These are phyloP conservation scores for Conistra vaccinii DNA, from an alignment of 2,888 invertebrate species.

Conservation along the genomic window DNA sequence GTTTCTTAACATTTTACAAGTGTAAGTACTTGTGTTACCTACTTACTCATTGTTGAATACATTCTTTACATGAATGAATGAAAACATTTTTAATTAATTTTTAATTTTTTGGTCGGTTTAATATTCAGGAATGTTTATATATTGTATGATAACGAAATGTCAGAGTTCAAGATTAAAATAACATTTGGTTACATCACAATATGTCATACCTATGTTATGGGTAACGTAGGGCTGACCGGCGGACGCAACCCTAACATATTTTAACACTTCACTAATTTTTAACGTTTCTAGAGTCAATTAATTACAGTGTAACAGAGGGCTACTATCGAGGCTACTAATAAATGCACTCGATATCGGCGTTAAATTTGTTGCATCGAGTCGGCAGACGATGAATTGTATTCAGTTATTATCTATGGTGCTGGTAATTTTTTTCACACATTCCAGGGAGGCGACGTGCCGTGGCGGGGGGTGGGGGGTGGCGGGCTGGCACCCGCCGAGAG, in stretches of 20 bases:
- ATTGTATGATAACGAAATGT: constrained; percentile 60
- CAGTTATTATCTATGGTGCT: constrained; percentile 70
- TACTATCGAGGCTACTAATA: constrained; percentile 68
- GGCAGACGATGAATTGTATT: constrained; percentile 63
- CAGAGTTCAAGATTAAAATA: constrained; percentile 62
- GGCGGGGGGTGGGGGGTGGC: constrained; percentile 72
- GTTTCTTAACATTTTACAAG: constrained; percentile 62
- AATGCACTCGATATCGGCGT: constrained; percentile 73
- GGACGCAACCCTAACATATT: constrained; percentile 67
- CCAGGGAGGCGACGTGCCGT: constrained; percentile 76
- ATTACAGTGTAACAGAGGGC: constrained; percentile 78
- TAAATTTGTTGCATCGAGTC: constrained; percentile 73
- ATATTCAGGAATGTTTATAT: constrained; percentile 52
- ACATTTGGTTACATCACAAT: constrained; percentile 64
- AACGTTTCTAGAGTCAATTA: constrained; percentile 86
- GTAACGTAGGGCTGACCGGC: constrained; percentile 57
- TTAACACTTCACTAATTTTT: constrained; percentile 83
- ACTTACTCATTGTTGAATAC: constrained; percentile 56
- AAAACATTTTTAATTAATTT: constrained; percentile 41
- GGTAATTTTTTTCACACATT: constrained; percentile 87
- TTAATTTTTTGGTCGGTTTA: constrained; percentile 29
- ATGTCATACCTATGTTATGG: constrained; percentile 61
- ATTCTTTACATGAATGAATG: constrained; percentile 25
- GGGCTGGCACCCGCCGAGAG: constrained; percentile 77
- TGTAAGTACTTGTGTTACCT: constrained; percentile 49